These are phyloP conservation scores for Siniperca undulata DNA, from an alignment of 2,797 vertebrate genomes.

Conservation along the genomic window DNA sequence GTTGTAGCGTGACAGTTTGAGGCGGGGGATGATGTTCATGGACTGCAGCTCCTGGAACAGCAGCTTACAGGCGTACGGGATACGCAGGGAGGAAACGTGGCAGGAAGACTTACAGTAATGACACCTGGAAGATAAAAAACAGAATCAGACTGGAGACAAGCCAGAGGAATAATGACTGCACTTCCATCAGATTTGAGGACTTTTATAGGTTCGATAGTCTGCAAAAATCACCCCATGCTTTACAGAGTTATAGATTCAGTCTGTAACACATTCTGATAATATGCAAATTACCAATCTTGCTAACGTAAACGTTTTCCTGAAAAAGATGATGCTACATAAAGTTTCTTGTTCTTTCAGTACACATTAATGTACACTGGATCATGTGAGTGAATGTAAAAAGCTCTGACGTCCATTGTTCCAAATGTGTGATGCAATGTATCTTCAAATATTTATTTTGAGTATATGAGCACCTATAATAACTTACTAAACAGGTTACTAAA, in stretches of 20 bases:
- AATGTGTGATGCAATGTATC: background rate
- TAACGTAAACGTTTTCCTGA: background rate
- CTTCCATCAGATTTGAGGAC: background rate
- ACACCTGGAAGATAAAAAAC: slow-evolving; percentile 87
- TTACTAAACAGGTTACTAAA: background rate
- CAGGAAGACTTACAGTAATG: slow-evolving; percentile 99
- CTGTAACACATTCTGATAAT: background rate
- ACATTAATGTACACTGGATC: background rate
- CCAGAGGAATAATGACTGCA: background rate
- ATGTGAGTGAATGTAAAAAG: background rate
- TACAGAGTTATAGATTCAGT: background rate
- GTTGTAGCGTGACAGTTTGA: slow-evolving; percentile 97
- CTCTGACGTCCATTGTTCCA: background rate
- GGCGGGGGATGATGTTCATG: slow-evolving; percentile 98
- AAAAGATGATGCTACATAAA: background rate
- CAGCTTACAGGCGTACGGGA: slow-evolving; percentile 98
- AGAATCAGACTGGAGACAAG: slow-evolving; percentile 29
- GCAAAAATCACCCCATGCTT: background rate
- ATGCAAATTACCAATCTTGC: background rate
- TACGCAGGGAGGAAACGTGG: slow-evolving; percentile 95
- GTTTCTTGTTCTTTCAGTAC: background rate
- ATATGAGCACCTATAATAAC: background rate
- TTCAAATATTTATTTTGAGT: background rate
- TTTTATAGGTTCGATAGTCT: too few species aligned
- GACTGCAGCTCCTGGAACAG: slow-evolving; percentile 99